Conservation (phyloP, 2,888 invertebrate genomes). For the Podotricha telesiphe region DNA sequence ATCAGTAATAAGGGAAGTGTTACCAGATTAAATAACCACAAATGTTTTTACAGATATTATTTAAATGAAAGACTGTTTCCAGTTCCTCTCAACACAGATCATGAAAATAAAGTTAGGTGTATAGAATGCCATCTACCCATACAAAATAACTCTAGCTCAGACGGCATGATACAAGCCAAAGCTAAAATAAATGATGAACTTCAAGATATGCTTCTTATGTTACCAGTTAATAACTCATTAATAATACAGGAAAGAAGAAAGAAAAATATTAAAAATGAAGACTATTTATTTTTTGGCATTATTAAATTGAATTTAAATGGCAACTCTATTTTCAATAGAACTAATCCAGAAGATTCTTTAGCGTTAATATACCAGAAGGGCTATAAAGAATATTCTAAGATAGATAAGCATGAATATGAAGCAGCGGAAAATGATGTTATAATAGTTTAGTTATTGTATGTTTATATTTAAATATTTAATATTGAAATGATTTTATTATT, state of each 20-base stretch:
- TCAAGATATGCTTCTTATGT: constrained; percentile 64
- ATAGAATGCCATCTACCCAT: constrained; percentile 77
- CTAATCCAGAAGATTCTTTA: constrained; percentile 63
- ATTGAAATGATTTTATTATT: no score
- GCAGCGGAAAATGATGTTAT: constrained; percentile 60
- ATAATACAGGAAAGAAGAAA: constrained; percentile 67
- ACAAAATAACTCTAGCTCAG: constrained; percentile 50
- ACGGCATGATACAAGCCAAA: constrained; percentile 74
- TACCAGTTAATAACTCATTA: constrained; percentile 68
- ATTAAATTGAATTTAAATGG: constrained; percentile 64
- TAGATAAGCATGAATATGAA: constrained; percentile 55
- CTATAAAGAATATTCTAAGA: constrained; percentile 55
- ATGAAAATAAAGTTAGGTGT: constrained; percentile 74
- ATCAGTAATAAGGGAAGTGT: constrained; percentile 55
- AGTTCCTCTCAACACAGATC: constrained; percentile 74
- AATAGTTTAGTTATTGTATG: constrained; percentile 46
- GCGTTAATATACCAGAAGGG: constrained; percentile 76
- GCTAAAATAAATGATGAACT: constrained; percentile 59
- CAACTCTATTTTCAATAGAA: constrained; percentile 63
- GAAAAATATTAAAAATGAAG: constrained; percentile 47
- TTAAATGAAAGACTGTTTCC: constrained; percentile 84
- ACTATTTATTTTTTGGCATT: constrained; percentile 68
- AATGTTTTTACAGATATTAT: constrained; percentile 81
- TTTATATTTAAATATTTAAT: not conserved
- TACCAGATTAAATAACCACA: constrained; percentile 63